Conservation (phyloP, 2,797 vertebrate genomes). For the Micromesistius poutassou region DNA sequence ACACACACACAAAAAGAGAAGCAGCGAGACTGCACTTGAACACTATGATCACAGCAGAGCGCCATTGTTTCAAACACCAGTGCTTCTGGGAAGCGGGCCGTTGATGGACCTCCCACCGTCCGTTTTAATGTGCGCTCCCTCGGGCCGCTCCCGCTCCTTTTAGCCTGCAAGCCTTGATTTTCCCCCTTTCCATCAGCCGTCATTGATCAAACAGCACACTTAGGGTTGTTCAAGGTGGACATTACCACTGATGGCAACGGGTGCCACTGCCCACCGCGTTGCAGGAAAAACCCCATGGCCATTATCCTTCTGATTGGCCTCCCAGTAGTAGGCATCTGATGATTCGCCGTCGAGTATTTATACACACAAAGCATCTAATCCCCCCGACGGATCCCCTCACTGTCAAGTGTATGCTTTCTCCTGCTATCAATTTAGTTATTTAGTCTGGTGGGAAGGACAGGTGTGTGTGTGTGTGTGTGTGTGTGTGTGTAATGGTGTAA, state of each 20-base stretch:
- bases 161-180: slow-evolving; percentile 77
- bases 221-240: slow-evolving; percentile 73
- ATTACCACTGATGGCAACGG: slow-evolving; percentile 74
- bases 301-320: slow-evolving; percentile 79
- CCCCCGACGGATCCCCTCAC: slow-evolving; percentile 40
- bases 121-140: slow-evolving; percentile 60
- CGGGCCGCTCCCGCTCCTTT: slow-evolving; percentile 60
- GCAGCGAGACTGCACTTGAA: slow-evolving; percentile 20
- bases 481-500: slow-evolving; percentile 43
- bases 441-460: slow-evolving; percentile 61
- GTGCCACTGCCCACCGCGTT: slow-evolving; percentile 54
- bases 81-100: slow-evolving; percentile 66
- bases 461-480: slow-evolving; percentile 10
- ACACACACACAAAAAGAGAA: not conserved
- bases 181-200: slow-evolving; percentile 71
- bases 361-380: slow-evolving; percentile 63
- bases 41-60: slow-evolving; percentile 38
- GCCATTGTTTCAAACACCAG: slow-evolving; percentile 65
- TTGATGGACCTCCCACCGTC: slow-evolving; percentile 70
- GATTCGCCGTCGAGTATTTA: slow-evolving; percentile 76
- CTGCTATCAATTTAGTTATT: slow-evolving; percentile 71
- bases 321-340: slow-evolving; percentile 72
- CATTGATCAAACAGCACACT: slow-evolving; percentile 76
- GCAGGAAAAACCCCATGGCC: slow-evolving; percentile 67
- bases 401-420: slow-evolving; percentile 71